Base-by-base conservation (phyloP, 2,113 vertebrate species). In the Spheniscus mendiculus region DNA sequence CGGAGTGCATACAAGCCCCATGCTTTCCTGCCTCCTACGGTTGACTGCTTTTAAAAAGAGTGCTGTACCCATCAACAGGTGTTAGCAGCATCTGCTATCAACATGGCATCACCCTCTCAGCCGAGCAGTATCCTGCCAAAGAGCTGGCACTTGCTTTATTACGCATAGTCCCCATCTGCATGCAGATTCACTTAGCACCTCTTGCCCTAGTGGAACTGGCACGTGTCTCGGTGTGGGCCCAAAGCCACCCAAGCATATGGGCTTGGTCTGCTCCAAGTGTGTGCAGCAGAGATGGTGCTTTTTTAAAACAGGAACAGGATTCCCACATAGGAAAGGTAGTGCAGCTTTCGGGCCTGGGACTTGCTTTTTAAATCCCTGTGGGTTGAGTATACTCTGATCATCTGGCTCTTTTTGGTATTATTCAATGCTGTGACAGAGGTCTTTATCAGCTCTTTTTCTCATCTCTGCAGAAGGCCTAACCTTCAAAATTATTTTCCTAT, bases 111-210 rank as follows among this genome's bases (percentile, higher is more conserved):
- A 6, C 38, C 90, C 83, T 84, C 44, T 29, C 78, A 70, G 69
- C 91, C 30, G 17, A 40, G 53, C 88, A 87, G 88, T 69, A 66
- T 84, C 70, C 96, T 97, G 94, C 96, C 93, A 81, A 78, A 9
- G 70, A 84, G 79, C 88, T 89, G 96, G 83, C 62, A 12, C 34
- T 76, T 7, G 4, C 83, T 45, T 34, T 15, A 5, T 58, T 44
- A 26, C 38, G 44, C 69, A n/a, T 44, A 9, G 45, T 93, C 74
- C 67, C 84, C 84, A 69, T 92, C 94, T 97, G 90, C 62, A 42
- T 5, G 38, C 55, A 59, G 85, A 81, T 87, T 80, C 87, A 30
- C 79, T 96, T 53, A 67, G 66, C 71, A 83, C 32, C 89, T 53
- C 86, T 25, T 97, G 79, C 65, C 85, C 95, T 50, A 71, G 22